phyloP scores from a whole-genome alignment of 2,797 vertebrate species.

The Rallus crepitans region DNA sequence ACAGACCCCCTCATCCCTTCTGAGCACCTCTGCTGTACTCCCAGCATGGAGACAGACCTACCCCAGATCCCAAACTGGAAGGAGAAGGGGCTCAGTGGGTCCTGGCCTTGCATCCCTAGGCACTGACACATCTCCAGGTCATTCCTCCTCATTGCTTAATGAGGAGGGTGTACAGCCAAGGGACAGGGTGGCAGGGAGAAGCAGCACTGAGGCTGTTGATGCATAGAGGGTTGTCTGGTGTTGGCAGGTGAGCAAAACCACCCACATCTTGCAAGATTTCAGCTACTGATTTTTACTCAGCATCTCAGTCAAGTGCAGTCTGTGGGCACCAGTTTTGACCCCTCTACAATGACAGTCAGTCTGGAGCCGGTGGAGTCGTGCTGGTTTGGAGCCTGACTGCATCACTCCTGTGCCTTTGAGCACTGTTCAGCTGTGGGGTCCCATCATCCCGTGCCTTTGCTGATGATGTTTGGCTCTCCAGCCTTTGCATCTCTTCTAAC shows the following conservation, averaged over 20 bases:
- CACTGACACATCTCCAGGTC: not conserved
- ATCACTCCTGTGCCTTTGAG: accelerated
- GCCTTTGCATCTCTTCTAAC: not conserved
- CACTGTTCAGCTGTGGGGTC: too few species aligned
- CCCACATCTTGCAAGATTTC: not conserved
- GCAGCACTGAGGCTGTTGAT: not conserved
- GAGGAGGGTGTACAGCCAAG: accelerated
- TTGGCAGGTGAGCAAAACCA: not conserved
- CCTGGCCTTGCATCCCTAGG: not conserved
- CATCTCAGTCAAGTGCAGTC: accelerated
- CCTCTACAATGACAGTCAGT: accelerated
- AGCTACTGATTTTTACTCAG: accelerated
- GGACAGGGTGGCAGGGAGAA: not conserved
- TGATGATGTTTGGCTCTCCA: accelerated
- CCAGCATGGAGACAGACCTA: accelerated
- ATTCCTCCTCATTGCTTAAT: not conserved
- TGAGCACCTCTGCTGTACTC: accelerated
- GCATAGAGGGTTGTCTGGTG: not conserved
- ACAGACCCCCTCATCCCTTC: not conserved
- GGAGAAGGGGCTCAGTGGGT: not conserved
- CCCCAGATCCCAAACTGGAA: not conserved
- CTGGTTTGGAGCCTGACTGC: accelerated
- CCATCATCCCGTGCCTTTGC: not conserved
- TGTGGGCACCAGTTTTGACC: accelerated
- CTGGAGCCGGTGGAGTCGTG: not conserved